Conservation (phyloP, 2,888 invertebrate genomes). For the Pachliopta kotzebuea region DNA sequence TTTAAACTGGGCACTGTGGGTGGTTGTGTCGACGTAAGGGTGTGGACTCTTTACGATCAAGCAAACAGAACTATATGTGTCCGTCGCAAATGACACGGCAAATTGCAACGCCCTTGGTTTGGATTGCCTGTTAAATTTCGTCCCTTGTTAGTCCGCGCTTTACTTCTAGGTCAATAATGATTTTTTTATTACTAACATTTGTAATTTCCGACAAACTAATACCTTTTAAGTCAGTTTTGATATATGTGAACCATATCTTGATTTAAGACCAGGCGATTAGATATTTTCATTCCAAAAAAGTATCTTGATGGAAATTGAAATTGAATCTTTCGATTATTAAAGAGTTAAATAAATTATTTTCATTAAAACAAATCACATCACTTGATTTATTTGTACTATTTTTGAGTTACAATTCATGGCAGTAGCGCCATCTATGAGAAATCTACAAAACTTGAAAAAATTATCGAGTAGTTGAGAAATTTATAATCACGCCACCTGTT, state of each 20-base stretch:
- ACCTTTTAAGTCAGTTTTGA: no score
- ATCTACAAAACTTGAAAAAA: not conserved
- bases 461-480: no score
- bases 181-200: no score
- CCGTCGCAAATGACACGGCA: slow-evolving; percentile 64
- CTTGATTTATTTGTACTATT: no score
- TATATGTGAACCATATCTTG: no score
- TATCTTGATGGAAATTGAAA: no score
- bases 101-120: slow-evolving; percentile 64
- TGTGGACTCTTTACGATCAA: slow-evolving; percentile 69
- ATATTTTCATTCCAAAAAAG: no score
- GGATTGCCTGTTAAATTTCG: slow-evolving; percentile 58
- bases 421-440: slow-evolving; percentile 2
- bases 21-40: slow-evolving; percentile 50
- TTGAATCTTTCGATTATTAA: no score
- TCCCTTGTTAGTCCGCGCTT: slow-evolving; percentile 53
- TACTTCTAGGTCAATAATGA: slow-evolving; percentile 42
- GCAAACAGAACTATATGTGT: slow-evolving; percentile 69
- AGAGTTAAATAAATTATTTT: no score
- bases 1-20: slow-evolving; percentile 46
- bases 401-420: not conserved
- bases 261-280: no score
- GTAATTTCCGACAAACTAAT: no score
- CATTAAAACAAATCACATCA: no score
- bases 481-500: slow-evolving; percentile 43